Percentiles rank a stretch among this genome's conserved stretches.
Evolutionary conservation across 2,888 invertebrate genomes (phyloP).

Genomic region (Thysanoteuthis rhombus): DNA sequence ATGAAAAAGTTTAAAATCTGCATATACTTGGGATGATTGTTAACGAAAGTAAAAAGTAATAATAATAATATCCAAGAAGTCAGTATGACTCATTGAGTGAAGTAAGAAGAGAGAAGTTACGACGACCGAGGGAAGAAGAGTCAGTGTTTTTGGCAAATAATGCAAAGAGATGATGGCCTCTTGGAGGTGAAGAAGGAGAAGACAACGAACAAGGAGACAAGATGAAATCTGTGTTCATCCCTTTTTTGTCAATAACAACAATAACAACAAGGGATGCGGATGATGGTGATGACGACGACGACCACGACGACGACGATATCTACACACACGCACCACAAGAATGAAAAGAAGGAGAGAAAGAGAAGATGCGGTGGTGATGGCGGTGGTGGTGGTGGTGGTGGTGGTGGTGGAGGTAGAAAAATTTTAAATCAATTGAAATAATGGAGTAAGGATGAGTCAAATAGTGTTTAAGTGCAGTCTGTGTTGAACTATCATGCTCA

Average conservation of each 20-base stretch:
- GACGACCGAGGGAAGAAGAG: background rate
- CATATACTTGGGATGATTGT: background rate
- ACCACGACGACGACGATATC: background rate
- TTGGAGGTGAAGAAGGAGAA: background rate
- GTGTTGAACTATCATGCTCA: constrained; percentile 22
- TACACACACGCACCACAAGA: background rate
- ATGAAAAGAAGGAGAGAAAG: background rate
- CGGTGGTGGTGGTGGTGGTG: background rate
- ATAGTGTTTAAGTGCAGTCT: constrained; percentile 28
- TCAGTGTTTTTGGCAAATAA: background rate
- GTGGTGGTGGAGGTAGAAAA: background rate
- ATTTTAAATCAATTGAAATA: constrained; percentile 37
- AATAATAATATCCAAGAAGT: background rate
- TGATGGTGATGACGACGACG: background rate
- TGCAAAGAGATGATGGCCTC: background rate
- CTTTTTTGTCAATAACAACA: background rate
- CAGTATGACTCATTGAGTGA: constrained; percentile 12
- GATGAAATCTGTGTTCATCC: background rate
- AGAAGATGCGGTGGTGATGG: background rate
- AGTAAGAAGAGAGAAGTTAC: background rate
- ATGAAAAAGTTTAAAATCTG: constrained; percentile 12
- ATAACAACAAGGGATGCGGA: background rate
- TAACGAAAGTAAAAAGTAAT: background rate
- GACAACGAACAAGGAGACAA: background rate
- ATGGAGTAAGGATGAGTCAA: constrained; percentile 36